A percentile compares a stretch with the other conserved stretches of the same genome.
phyloP scores from a whole-genome alignment of 2,113 vertebrate species.

The Halcyon senegalensis region DNA sequence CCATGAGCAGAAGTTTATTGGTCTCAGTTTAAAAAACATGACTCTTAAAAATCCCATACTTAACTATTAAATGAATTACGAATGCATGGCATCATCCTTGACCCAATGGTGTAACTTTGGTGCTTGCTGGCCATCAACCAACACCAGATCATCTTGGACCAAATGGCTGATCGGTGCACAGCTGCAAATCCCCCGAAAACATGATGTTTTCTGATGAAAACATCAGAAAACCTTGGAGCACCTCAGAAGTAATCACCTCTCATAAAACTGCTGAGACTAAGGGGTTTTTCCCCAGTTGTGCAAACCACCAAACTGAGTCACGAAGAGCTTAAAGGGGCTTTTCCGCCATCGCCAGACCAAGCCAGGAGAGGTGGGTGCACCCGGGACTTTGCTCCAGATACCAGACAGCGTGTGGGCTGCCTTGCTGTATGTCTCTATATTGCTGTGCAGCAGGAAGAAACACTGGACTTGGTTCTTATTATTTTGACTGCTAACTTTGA shows the following conservation, averaged over 20 bases:
- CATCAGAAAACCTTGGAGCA: neutral
- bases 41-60: neutral
- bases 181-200: neutral
- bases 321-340: neutral
- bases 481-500: neutral
- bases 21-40: rapidly evolving
- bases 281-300: neutral
- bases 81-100: neutral
- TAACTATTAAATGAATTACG: neutral
- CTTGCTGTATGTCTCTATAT: neutral
- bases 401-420: neutral
- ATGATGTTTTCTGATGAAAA: no score
- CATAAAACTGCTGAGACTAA: neutral
- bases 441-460: neutral
- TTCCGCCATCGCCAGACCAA: neutral
- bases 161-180: rapidly evolving
- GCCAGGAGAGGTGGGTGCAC: neutral
- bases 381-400: neutral
- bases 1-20: neutral
- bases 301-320: neutral
- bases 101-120: neutral
- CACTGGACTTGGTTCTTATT: neutral
- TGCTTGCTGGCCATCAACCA: neutral
- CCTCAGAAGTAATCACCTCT: neutral
- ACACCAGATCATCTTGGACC: neutral